A percentile compares a stretch with the other conserved stretches of the same genome.
phyloP scores from a whole-genome alignment of 2,888 invertebrate genomes.

The Erebia palarica region DNA sequence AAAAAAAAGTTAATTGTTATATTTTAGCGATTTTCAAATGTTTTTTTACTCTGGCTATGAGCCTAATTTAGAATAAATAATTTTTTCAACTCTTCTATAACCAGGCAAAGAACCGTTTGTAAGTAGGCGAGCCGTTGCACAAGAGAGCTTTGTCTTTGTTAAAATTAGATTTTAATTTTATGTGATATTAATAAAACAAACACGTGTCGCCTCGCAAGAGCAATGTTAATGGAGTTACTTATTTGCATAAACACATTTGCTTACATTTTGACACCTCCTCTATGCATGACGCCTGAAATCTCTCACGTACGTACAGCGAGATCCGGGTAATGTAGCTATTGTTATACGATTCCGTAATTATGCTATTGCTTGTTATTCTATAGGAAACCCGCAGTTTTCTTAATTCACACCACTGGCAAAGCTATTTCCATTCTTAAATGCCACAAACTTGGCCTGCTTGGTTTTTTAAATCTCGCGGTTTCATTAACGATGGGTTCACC shows the following conservation, averaged over 20 bases:
- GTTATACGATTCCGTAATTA: not conserved
- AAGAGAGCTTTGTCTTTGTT: not conserved
- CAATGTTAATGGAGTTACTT: constrained; percentile 73
- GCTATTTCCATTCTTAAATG: not conserved
- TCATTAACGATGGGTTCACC: too few relatives aligned
- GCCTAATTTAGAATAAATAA: too few relatives aligned
- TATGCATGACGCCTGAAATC: constrained; percentile 72
- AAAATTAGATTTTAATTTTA: constrained; percentile 26
- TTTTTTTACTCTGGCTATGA: too few relatives aligned
- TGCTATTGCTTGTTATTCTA: not conserved
- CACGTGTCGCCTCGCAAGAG: constrained; percentile 46
- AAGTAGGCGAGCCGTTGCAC: not conserved
- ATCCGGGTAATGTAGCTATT: constrained; percentile 22
- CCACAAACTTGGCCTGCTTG: not conserved
- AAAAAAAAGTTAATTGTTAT: too few relatives aligned
- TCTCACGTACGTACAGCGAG: constrained; percentile 51
- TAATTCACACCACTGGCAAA: not conserved
- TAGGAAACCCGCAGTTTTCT: not conserved
- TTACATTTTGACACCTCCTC: constrained; percentile 74
- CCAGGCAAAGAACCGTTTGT: too few relatives aligned
- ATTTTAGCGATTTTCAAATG: too few relatives aligned
- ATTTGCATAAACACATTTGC: constrained; percentile 80
- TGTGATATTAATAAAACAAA: constrained; percentile 62
- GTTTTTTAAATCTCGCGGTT: not conserved
- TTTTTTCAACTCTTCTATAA: too few relatives aligned